Evolutionary conservation across 2,888 invertebrate species (phyloP).

Genomic region (Leucophenga maculata): DNA sequence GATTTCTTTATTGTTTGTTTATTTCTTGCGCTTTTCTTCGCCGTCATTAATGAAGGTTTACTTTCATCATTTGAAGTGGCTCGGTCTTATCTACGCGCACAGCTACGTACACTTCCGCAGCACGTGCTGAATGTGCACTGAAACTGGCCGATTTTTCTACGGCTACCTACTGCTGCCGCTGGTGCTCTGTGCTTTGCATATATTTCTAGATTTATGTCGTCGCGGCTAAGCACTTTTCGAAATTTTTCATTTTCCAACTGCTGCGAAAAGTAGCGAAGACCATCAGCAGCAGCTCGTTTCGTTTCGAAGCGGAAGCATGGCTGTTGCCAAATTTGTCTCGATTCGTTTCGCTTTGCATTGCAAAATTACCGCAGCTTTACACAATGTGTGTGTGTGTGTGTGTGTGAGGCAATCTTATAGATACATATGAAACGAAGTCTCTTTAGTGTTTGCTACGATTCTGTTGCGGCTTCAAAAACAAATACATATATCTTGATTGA

Average conservation of each 20-base stretch:
- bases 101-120: conserved; percentile 1
- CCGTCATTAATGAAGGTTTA: no score
- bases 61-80: no score
- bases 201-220: conserved; percentile 1
- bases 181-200: neutral
- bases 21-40: neutral
- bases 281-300: neutral
- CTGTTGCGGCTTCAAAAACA: neutral
- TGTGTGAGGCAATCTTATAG: no score
- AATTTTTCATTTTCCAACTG: neutral
- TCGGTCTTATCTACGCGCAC: neutral
- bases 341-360: conserved; percentile 19
- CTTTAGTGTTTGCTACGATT: no score
- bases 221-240: neutral
- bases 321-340: conserved; percentile 22
- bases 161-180: no score
- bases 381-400: no score
- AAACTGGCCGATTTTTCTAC: neutral
- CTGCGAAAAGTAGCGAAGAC: neutral
- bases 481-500: neutral
- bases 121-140: conserved; percentile 15
- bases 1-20: conserved; percentile 1
- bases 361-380: no score
- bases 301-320: conserved; percentile 8
- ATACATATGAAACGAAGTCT: no score